phyloP scores from a whole-genome alignment of 64 coral and sea anemone species.

The Montipora capricornis region DNA sequence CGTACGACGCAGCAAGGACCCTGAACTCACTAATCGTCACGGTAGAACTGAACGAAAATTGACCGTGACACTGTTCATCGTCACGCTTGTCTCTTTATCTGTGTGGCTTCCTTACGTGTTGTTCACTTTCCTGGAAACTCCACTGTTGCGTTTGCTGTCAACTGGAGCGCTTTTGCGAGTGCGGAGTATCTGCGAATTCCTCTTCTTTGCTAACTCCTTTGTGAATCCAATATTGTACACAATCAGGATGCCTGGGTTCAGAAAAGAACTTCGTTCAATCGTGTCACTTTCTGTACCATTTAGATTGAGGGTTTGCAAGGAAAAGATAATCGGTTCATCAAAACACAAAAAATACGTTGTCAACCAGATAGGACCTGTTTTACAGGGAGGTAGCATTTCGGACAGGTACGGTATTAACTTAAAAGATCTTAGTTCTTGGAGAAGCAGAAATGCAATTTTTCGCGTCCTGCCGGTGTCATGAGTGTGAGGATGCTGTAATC shows the following conservation, averaged over 20 bases:
- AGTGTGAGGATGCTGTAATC: too few relatives aligned
- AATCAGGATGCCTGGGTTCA: constrained; percentile 18
- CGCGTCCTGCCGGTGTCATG: too few relatives aligned
- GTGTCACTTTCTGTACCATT: too few relatives aligned
- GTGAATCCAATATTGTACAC: constrained; percentile 37
- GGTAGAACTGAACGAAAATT: constrained; percentile 5
- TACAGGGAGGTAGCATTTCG: background rate
- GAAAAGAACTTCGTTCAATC: constrained; percentile 16
- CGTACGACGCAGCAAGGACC: background rate
- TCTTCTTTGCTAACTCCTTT: constrained; percentile 39
- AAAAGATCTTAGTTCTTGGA: background rate
- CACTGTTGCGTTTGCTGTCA: background rate
- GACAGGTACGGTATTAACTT: background rate
- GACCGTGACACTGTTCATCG: constrained; percentile 36
- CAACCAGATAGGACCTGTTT: background rate
- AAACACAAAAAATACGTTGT: background rate
- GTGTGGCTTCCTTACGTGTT: constrained; percentile 40
- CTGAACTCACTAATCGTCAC: background rate
- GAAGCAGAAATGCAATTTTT: background rate
- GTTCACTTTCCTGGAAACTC: constrained; percentile 12
- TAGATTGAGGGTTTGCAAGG: background rate
- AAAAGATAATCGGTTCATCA: background rate
- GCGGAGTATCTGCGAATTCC: background rate
- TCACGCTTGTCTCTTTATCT: background rate
- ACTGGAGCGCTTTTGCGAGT: background rate